phyloP scores from a whole-genome alignment of 2,888 invertebrate species.

The Odontomyia ornata region DNA sequence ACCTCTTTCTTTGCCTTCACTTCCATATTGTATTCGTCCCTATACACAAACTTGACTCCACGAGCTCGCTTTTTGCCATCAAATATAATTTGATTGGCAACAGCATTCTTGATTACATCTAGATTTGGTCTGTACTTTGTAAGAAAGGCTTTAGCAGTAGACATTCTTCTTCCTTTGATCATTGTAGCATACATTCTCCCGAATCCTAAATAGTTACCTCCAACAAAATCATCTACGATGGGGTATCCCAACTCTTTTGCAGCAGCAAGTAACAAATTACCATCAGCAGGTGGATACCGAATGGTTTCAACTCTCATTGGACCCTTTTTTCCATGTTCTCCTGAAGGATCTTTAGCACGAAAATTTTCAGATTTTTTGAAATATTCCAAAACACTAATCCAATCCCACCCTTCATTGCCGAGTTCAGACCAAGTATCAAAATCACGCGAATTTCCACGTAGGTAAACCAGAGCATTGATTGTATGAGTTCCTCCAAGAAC shows the following conservation, averaged over 20 bases:
- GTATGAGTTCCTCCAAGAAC: constrained; percentile 73
- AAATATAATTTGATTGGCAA: constrained; percentile 68
- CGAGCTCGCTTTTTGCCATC: constrained; percentile 64
- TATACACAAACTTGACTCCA: constrained; percentile 63
- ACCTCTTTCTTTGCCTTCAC: constrained; percentile 53
- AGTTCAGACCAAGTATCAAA: constrained; percentile 69
- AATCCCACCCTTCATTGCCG: constrained; percentile 76
- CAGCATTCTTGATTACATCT: constrained; percentile 68
- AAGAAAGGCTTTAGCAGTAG: constrained; percentile 78
- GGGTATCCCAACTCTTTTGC: constrained; percentile 65
- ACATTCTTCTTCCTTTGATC: constrained; percentile 75
- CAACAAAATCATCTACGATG: constrained; percentile 59
- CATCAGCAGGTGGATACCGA: constrained; percentile 66
- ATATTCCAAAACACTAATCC: constrained; percentile 78
- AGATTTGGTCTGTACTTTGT: constrained; percentile 68
- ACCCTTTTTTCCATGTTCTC: constrained; percentile 72
- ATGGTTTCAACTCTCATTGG: constrained; percentile 63
- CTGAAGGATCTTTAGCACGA: constrained; percentile 55
- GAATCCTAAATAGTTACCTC: constrained; percentile 65
- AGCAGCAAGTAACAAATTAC: constrained; percentile 65
- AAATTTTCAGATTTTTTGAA: constrained; percentile 86
- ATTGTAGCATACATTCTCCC: constrained; percentile 65
- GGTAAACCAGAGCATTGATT: constrained; percentile 73
- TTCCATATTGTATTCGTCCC: constrained; percentile 54
- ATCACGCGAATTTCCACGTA: constrained; percentile 71